A percentile compares a stretch with the other conserved stretches of the same genome.
Evolutionary conservation across 2,888 invertebrate species (phyloP).

Genomic region (Mayetiola destructor): DNA sequence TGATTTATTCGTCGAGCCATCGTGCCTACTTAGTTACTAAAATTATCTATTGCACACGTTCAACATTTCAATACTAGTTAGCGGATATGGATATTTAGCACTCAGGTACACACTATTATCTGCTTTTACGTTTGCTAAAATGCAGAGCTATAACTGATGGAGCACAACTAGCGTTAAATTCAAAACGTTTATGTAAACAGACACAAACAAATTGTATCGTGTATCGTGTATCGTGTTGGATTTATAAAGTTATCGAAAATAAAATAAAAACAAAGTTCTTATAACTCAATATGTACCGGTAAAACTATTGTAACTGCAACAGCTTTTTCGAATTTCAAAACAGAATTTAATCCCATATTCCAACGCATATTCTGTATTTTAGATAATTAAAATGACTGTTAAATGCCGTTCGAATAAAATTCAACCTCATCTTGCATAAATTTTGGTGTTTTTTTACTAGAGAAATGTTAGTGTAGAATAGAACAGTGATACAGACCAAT

Average conservation of each 20-base stretch:
- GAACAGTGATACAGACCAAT: too few relatives aligned
- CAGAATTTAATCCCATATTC: conserved; percentile 5
- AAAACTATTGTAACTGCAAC: conserved; percentile 4
- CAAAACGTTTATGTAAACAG: not conserved
- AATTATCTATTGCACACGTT: conserved; percentile 11
- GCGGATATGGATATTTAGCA: too few relatives aligned
- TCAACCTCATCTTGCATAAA: too few relatives aligned
- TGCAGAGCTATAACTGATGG: not conserved
- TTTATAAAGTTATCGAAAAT: not conserved
- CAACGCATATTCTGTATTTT: not conserved
- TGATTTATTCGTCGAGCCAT: conserved; percentile 2
- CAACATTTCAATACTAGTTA: conserved; percentile 7
- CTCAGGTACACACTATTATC: too few relatives aligned
- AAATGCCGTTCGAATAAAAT: not conserved
- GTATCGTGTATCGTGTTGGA: too few relatives aligned
- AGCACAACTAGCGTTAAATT: not conserved
- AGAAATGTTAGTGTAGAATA: too few relatives aligned
- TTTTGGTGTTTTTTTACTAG: too few relatives aligned
- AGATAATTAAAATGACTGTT: conserved; percentile 5
- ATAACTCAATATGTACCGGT: not conserved
- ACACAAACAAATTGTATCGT: conserved; percentile 1
- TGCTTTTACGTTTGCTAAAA: too few relatives aligned
- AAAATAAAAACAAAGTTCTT: too few relatives aligned
- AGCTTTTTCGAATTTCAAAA: not conserved
- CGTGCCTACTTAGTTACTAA: not conserved